Evolutionary conservation across 2,888 invertebrate genomes (phyloP).

Genomic region (Hydraecia micacea): DNA sequence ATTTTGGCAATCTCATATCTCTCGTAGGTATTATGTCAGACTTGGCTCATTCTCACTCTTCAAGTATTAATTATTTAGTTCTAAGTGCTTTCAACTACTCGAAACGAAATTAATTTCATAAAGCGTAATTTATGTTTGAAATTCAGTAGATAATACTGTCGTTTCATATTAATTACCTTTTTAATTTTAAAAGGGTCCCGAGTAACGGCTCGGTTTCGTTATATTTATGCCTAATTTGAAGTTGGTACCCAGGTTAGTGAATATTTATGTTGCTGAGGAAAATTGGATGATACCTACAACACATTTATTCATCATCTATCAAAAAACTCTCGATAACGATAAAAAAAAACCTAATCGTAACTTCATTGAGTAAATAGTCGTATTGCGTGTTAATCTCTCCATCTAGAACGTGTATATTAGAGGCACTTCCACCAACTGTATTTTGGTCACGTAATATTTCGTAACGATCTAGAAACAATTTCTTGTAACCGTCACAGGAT

Average conservation of each 20-base stretch:
- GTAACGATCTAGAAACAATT: conserved; percentile 73
- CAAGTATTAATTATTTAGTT: conserved; percentile 70
- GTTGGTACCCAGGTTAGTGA: conserved; percentile 32
- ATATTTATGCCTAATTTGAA: conserved; percentile 56
- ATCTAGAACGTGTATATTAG: conserved; percentile 74
- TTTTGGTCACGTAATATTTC: conserved; percentile 79
- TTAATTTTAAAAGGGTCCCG: conserved; percentile 54
- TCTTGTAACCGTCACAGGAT: conserved; percentile 53
- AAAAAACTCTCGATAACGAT: conserved; percentile 53
- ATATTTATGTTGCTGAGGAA: conserved; percentile 43
- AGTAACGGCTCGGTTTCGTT: conserved; percentile 40
- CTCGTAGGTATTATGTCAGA: conserved; percentile 66
- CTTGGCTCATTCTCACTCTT: conserved; percentile 71
- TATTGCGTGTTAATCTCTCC: conserved; percentile 80
- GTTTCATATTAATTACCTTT: conserved; percentile 63
- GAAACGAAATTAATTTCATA: conserved; percentile 61
- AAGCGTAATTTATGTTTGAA: conserved; percentile 63
- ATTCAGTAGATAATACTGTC: conserved; percentile 58
- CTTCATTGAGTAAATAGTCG: conserved; percentile 80
- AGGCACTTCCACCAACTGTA: conserved; percentile 68
- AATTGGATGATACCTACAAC: conserved; percentile 21
- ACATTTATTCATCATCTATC: conserved; percentile 18
- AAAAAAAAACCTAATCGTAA: conserved; percentile 66
- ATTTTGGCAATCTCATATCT: conserved; percentile 68
- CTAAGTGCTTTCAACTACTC: conserved; percentile 62